phyloP scores from a whole-genome alignment of 2,888 invertebrate genomes.

The Trachelus tabidus region DNA sequence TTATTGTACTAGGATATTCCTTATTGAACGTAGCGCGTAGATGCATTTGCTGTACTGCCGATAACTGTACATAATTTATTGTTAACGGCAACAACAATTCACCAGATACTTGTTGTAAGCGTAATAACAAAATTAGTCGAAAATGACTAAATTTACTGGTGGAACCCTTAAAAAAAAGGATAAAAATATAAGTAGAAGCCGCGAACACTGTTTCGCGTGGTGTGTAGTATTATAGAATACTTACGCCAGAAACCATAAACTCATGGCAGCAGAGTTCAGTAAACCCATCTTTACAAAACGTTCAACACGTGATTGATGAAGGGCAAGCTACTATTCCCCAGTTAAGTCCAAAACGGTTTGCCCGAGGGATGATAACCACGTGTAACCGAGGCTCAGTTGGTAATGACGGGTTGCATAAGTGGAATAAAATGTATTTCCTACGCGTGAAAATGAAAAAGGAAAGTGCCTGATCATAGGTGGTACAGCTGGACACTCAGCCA shows the following conservation, averaged over 20 bases:
- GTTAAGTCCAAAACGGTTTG: slow-evolving; percentile 9
- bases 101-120: background rate
- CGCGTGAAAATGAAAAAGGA: slow-evolving; percentile 17
- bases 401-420: slow-evolving; percentile 8
- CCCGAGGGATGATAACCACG: slow-evolving; percentile 13
- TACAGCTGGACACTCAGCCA: background rate
- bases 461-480: background rate
- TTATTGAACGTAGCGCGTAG: background rate
- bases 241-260: background rate
- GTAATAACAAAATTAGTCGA: background rate
- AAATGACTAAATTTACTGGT: background rate
- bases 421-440: slow-evolving; percentile 13
- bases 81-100: background rate
- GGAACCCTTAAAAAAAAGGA: background rate
- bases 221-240: background rate
- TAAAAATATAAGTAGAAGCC: background rate
- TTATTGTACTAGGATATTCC: background rate
- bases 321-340: slow-evolving; percentile 13
- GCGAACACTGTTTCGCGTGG: background rate
- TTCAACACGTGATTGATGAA: slow-evolving; percentile 17
- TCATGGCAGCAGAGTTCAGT: slow-evolving; percentile 10
- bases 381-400: background rate
- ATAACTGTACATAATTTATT: background rate
- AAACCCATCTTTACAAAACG: slow-evolving; percentile 17
- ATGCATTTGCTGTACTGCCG: background rate